Evolutionary conservation across 2,888 invertebrate genomes (phyloP), one percentile per base, ranked within the genome.

Genomic region (Amitus sp.): DNA sequence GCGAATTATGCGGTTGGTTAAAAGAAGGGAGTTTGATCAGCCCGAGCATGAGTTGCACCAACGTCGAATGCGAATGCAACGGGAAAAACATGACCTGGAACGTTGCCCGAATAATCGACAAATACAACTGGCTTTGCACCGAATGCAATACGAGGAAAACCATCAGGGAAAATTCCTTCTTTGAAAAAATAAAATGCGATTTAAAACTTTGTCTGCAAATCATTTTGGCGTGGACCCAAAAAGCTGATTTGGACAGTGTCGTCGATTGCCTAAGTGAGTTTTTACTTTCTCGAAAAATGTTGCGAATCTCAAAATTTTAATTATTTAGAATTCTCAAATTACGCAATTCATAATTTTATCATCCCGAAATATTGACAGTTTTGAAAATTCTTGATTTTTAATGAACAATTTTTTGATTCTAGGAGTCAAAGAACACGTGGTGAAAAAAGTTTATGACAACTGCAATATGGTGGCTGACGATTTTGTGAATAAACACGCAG

Each of bases 181-280:
- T 90, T 73, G 79, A 85, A n/a, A 84, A 86, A 39, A 78, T 89
- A 12, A 88, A 87, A 67, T 89, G 90, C 73, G 87, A 87, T 53
- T 82, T 90, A 46, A 83, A 86, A 61, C 85, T 87, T 73, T 84
- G 85, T 39, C 78, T 90, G 56, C 87, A 88, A 74, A 80, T 88
- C 9, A 85, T 89, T 52, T 76, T 88, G 34, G 88, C 87, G 0
- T 90, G 90, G 90, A 87, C 88, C 77, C 87, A 89, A 69, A 85
- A 86, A 74, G 85, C 85, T n/a, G 86, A 88, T 30, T 74, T 82
- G 5, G 83, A 83, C 48, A 70, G 81, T 19, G 84, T 85, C 37
- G 84, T 86, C 12, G 82, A 83, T 65, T 82, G 85, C 70, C 85
- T 89, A 79, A 86, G 89, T 89, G n/a, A n/a, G n/a, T n/a, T n/a